Conservation (phyloP, 2,113 vertebrate species). For the Chloroceryle aenea region DNA sequence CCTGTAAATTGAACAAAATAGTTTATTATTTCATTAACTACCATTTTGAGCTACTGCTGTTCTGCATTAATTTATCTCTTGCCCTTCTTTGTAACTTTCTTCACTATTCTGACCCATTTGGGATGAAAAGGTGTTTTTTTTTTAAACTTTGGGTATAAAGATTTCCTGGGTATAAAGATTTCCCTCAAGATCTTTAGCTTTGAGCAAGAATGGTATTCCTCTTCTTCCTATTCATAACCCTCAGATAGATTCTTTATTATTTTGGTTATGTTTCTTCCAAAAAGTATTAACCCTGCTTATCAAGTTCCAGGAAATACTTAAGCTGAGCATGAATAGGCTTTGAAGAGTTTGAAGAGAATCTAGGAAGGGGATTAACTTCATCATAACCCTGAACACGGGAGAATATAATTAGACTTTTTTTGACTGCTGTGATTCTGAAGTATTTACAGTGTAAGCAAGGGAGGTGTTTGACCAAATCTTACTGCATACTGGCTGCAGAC, state of each 20-base stretch:
- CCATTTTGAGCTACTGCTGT: neutral
- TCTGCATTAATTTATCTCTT: neutral
- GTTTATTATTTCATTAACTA: neutral
- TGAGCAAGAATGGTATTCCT: neutral
- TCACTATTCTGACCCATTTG: neutral
- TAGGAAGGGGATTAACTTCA: neutral
- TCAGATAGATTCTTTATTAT: neutral
- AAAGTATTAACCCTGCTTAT: neutral
- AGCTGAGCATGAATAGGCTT: neutral
- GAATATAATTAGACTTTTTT: neutral
- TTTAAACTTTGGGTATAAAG: neutral
- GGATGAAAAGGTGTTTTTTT: neutral
- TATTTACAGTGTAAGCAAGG: neutral
- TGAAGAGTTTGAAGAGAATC: neutral
- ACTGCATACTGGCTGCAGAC: fast-evolving
- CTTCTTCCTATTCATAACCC: neutral
- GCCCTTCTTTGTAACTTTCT: neutral
- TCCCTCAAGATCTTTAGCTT: neutral
- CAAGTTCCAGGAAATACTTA: neutral
- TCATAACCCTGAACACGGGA: neutral
- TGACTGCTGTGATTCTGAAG: neutral
- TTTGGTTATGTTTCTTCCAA: neutral
- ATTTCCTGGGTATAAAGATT: neutral
- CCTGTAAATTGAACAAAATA: neutral
- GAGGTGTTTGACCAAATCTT: neutral